Base-by-base conservation (phyloP, 1,140 invertebrate species). In the Phthorimaea operculella region DNA sequence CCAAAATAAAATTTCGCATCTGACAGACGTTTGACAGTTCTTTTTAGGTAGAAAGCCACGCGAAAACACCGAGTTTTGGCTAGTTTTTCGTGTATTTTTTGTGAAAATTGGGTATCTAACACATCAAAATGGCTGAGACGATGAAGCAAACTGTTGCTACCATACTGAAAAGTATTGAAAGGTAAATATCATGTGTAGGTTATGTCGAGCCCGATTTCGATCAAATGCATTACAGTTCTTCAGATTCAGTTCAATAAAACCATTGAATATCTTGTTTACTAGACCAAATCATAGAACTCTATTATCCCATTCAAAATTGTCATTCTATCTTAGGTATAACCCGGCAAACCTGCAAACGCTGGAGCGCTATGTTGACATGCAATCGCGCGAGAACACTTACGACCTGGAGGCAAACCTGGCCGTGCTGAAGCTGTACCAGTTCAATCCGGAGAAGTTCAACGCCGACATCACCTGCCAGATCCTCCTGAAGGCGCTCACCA, bases 341-440 rank as follows among this genome's bases (percentile, higher is more conserved):
- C 96, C 97, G 48, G 94, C 96, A 55, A 97, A 98, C 87, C 86
- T 98, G 14, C 88, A 90, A 52, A 94, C 92, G 12, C 85, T 99
- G 54, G 96, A 98, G 79, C 88, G 92, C 60, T 99, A 99, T 86
- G 94, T 99, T 7, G 93, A 96, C 73, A 90, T 96, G 67, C 97
- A 99, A 81, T 93, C 94, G 0, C 89, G 90, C 60, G 96, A 98
- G 77, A 98, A 98, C 83, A 91, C 92, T 2, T 99, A 99, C 72
- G 97, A 99, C 79, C 86, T 99, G 64, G 97, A 99, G 86, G 97
- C 97, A 0, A 99, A 99, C 81, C 86, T 99, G 48, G 96, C 96
- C 34, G 93, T 99, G 15, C 82, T 94, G 7, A 95, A 96, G 76
- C 82, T 95, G 21, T 98, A 98, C 73, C 97, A 98, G 82, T 95